A percentile compares a stretch with the other conserved stretches of the same genome.
These are phyloP conservation scores for Cyrtonyx montezumae DNA, from an alignment of 2,113 vertebrate species.

Conservation along the genomic window DNA sequence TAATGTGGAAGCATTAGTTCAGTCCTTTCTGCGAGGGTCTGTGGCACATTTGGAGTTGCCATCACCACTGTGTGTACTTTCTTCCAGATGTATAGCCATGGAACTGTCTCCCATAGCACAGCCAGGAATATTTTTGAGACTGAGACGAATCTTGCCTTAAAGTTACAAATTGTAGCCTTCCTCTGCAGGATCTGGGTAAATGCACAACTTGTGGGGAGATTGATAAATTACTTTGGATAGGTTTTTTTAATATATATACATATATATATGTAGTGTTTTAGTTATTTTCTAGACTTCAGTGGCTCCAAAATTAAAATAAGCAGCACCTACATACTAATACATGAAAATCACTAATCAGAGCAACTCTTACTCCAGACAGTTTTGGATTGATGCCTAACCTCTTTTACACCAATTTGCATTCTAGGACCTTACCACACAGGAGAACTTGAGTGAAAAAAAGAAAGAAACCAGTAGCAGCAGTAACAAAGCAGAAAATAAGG, in stretches of 20 bases:
- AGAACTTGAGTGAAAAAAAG: constrained; percentile 48
- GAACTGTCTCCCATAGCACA: background rate
- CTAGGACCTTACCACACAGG: constrained; percentile 80
- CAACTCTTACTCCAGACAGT: background rate
- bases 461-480: background rate
- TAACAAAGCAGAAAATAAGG: constrained; percentile 50
- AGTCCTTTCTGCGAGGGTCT: background rate
- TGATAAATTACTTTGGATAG: background rate
- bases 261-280: background rate
- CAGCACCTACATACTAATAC: background rate
- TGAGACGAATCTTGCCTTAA: background rate
- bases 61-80: background rate
- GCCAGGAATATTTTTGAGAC: background rate
- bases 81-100: background rate
- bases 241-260: too few relatives aligned
- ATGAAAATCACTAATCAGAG: background rate
- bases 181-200: background rate
- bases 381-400: background rate
- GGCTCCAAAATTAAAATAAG: background rate
- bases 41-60: background rate
- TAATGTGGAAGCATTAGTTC: background rate
- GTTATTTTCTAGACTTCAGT: background rate
- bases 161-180: rapidly evolving
- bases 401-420: constrained; percentile 42
- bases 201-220: rapidly evolving